These are phyloP conservation scores for Fundulus diaphanus DNA, from an alignment of 2,797 vertebrate genomes.

Conservation along the genomic window DNA sequence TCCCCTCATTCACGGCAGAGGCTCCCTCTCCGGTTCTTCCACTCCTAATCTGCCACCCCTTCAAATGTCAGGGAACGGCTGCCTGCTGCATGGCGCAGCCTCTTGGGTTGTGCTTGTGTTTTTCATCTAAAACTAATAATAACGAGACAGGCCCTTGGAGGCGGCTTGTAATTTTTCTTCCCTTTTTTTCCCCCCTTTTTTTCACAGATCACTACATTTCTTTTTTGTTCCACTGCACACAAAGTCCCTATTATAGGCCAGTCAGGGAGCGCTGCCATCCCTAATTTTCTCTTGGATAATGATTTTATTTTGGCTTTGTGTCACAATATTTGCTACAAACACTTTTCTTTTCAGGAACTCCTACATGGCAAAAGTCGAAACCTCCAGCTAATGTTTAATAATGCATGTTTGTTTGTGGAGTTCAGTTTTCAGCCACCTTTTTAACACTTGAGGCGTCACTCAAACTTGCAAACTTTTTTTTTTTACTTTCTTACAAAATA, in stretches of 20 bases:
- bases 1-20: constrained; percentile 33
- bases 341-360: constrained; percentile 48
- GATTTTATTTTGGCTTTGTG: constrained; percentile 59
- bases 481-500: background rate
- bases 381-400: constrained; percentile 23
- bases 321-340: constrained; percentile 56
- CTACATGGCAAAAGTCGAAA: constrained; percentile 35
- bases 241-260: constrained; percentile 67
- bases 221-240: constrained; percentile 63
- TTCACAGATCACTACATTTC: constrained; percentile 72
- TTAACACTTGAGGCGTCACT: background rate
- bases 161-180: constrained; percentile 72
- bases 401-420: constrained; percentile 5
- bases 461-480: constrained; percentile 16
- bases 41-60: constrained; percentile 43
- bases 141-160: constrained; percentile 71
- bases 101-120: constrained; percentile 72
- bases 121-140: constrained; percentile 81
- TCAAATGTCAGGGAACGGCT: constrained; percentile 67
- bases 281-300: constrained; percentile 68
- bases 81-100: constrained; percentile 52
- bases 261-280: constrained; percentile 64
- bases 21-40: constrained; percentile 38
- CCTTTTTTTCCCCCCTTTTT: constrained; percentile 44
- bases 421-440: constrained; percentile 5